Conservation (phyloP, 2,113 vertebrate genomes). For the Rana temporaria region DNA sequence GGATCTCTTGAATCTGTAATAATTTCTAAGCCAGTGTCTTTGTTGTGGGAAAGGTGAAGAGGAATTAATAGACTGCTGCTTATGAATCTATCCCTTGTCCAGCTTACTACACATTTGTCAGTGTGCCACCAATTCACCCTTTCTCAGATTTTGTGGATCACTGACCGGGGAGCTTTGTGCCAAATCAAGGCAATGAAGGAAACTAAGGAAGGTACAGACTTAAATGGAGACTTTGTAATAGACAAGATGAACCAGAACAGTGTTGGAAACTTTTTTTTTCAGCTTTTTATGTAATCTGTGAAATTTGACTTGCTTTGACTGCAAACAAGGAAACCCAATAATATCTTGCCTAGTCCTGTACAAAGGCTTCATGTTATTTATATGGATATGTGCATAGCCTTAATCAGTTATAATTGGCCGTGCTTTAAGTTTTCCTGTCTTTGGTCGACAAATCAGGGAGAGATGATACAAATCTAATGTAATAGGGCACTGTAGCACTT, state of each 20-base stretch:
- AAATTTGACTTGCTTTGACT: background rate
- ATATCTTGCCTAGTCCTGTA: too few species aligned
- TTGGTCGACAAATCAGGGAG: too few species aligned
- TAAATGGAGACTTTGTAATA: slow-evolving; percentile 29
- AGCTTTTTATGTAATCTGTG: too few species aligned
- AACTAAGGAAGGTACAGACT: slow-evolving; percentile 4
- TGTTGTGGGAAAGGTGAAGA: background rate
- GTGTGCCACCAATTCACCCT: slow-evolving; percentile 17
- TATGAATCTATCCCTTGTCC: slow-evolving; percentile 35
- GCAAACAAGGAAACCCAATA: too few species aligned
- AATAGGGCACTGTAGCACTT: too few species aligned
- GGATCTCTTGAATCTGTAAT: background rate
- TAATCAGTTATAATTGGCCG: too few species aligned
- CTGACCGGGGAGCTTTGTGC: slow-evolving; percentile 7
- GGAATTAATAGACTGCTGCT: background rate
- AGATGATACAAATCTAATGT: too few species aligned
- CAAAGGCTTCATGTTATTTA: too few species aligned
- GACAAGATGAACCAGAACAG: background rate
- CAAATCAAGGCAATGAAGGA: slow-evolving; percentile 1
- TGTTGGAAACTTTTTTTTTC: background rate
- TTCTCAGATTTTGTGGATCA: slow-evolving; percentile 32
- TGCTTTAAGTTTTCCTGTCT: too few species aligned
- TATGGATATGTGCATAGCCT: too few species aligned
- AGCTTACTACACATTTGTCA: slow-evolving; percentile 6
- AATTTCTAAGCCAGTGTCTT: background rate